Evolutionary conservation across 2,888 invertebrate genomes (phyloP).

Genomic region (Patella depressa): DNA sequence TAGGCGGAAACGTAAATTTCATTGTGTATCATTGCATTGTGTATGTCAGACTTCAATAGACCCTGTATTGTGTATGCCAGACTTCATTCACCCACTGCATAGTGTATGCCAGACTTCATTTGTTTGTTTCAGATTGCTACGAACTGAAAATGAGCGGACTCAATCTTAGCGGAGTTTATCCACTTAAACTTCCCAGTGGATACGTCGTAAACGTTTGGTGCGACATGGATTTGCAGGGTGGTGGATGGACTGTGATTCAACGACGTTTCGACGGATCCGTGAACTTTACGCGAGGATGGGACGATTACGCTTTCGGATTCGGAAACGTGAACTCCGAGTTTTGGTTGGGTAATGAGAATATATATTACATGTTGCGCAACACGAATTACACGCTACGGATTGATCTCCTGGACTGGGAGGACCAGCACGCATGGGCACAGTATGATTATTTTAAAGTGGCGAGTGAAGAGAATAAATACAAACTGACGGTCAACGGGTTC

Average conservation of each 20-base stretch:
- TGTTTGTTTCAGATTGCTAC: slow-evolving; percentile 74
- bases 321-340: slow-evolving; percentile 83
- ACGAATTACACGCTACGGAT: slow-evolving; percentile 77
- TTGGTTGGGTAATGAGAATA: slow-evolving; percentile 89
- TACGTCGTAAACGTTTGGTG: slow-evolving; percentile 84
- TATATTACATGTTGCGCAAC: slow-evolving; percentile 80
- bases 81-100: too few species aligned
- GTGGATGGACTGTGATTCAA: slow-evolving; percentile 84
- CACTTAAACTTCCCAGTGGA: slow-evolving; percentile 75
- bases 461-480: slow-evolving; percentile 80
- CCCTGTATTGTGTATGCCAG: too few species aligned
- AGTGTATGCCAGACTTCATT: too few species aligned
- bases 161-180: slow-evolving; percentile 81
- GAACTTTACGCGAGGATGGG: slow-evolving; percentile 88
- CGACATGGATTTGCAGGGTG: slow-evolving; percentile 71
- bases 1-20: background rate
- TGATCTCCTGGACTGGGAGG: slow-evolving; percentile 88
- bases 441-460: slow-evolving; percentile 83
- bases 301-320: slow-evolving; percentile 86
- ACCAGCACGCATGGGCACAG: slow-evolving; percentile 83
- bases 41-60: too few species aligned
- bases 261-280: slow-evolving; percentile 83
- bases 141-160: slow-evolving; percentile 73
- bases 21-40: too few species aligned
- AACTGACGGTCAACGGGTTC: slow-evolving; percentile 78